Base-by-base conservation (phyloP, 2,113 vertebrate genomes). In the Hypanus sabinus region DNA sequence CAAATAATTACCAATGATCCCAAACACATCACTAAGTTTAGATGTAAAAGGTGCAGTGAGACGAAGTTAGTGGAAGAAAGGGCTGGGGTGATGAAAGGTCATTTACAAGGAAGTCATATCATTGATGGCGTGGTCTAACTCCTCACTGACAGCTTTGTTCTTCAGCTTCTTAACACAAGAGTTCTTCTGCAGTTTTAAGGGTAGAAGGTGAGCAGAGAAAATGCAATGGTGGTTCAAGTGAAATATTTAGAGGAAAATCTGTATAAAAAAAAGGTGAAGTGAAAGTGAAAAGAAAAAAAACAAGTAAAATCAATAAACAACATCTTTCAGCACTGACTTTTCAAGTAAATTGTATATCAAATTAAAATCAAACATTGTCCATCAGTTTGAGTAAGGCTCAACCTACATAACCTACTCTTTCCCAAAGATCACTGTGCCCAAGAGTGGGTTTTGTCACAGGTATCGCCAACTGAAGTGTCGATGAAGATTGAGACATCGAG, bases 101-200 rank as follows among this genome's bases (percentile, higher is more conserved):
- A 27, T 94, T 96, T 97, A 98, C 95, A 98, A 95, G 68, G 97
- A 98, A 95, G 97, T 98, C 97, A 97, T 98, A 94, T 98, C 97
- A 95, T 97, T 98, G 95, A 99, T 98, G 33, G 98, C 97, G 94
- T 97, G 96, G 96, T 98, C 98, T 91, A 98, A 97, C 97, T 98
- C 98, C 96, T 99, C 97, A 0, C 97, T 98, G 97, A 98, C 97
- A 12, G 97, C 98, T 96, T 98, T 98, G 96, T 96, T 98, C 95
- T 97, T 98, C 95, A 98, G 97, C 96, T 98, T 98, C 97, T 98
- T 98, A 95, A 97, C 96, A 3, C 98, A 98, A 98, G 36, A 98
- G 96, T 96, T 98, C 97, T 0, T 99, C 98, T 99, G 95, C 5
- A 95, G 94, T 95, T 94, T 7, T 68, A 75, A 76, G 33, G 30